Conservation (phyloP, 1,140 invertebrate species). For the Caenorhabditis tropicalis region DNA sequence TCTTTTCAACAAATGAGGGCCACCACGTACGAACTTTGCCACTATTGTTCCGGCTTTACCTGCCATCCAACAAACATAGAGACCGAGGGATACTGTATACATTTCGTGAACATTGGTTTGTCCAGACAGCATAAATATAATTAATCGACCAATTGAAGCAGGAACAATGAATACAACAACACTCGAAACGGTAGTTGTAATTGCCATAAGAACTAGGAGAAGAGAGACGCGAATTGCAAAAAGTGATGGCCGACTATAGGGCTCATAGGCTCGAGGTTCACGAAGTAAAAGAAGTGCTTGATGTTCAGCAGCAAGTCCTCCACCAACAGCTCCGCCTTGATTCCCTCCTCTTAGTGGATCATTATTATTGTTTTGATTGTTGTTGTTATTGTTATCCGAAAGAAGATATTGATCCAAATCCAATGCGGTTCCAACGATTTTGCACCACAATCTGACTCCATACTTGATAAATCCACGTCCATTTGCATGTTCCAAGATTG, state of each 20-base stretch:
- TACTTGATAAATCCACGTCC: slow-evolving; percentile 90
- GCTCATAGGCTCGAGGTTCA: slow-evolving; percentile 77
- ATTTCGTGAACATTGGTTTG: slow-evolving; percentile 58
- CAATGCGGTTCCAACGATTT: slow-evolving; percentile 42
- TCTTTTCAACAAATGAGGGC: slow-evolving; percentile 3
- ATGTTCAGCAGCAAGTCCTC: slow-evolving; percentile 70
- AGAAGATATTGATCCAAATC: slow-evolving; percentile 53
- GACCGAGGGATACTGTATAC: slow-evolving; percentile 51
- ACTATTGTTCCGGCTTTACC: slow-evolving; percentile 76
- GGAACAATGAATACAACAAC: slow-evolving; percentile 85
- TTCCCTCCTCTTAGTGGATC: neutral
- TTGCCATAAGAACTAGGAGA: slow-evolving; percentile 82
- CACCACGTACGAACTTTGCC: slow-evolving; percentile 80
- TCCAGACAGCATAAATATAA: slow-evolving; percentile 54
- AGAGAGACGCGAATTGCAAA: slow-evolving; percentile 82
- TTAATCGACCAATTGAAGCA: slow-evolving; percentile 72
- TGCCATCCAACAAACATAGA: slow-evolving; percentile 51
- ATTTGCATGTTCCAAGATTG: slow-evolving; percentile 92
- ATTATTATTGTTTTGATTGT: slow-evolving; percentile 6
- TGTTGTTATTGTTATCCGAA: slow-evolving; percentile 46
- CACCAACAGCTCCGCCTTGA: slow-evolving; percentile 43
- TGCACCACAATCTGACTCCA: slow-evolving; percentile 86
- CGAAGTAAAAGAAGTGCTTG: slow-evolving; percentile 74
- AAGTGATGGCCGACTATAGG: slow-evolving; percentile 84
- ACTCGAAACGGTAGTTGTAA: slow-evolving; percentile 84